A percentile compares a stretch with the other conserved stretches of the same genome.
Conservation (phyloP, 2,797 vertebrate genomes). For the Gastrophryne carolinensis region DNA sequence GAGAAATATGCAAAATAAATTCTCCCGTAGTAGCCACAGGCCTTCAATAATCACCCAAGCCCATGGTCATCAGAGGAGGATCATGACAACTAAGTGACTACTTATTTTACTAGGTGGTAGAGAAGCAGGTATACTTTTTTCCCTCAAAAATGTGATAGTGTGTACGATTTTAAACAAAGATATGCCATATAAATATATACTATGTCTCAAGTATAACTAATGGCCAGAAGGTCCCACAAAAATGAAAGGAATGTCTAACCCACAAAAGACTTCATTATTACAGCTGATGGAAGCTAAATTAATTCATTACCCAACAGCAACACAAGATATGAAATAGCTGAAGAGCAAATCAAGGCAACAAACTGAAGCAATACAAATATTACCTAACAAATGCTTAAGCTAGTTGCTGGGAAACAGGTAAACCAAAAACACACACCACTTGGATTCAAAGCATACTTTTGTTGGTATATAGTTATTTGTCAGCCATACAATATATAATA, state of each 20-base stretch:
- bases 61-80: no score
- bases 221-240: no score
- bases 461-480: background rate
- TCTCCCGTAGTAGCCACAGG: no score
- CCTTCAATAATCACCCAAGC: no score
- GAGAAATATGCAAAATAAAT: no score
- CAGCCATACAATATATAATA: no score
- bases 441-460: background rate
- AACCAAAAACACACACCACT: background rate
- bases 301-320: background rate
- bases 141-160: background rate
- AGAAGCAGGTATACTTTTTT: background rate
- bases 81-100: background rate
- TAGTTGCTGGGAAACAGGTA: conserved; percentile 25
- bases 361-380: background rate
- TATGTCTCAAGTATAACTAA: no score
- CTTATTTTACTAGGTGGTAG: background rate
- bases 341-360: conserved; percentile 2
- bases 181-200: no score
- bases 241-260: conserved; percentile 18
- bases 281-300: background rate
- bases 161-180: no score
- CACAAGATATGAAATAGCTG: background rate
- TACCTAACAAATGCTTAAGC: background rate
- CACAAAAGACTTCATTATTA: conserved; percentile 1